Base-by-base conservation (phyloP, 2,797 vertebrate genomes). In the Acanthurus leucopareius region DNA sequence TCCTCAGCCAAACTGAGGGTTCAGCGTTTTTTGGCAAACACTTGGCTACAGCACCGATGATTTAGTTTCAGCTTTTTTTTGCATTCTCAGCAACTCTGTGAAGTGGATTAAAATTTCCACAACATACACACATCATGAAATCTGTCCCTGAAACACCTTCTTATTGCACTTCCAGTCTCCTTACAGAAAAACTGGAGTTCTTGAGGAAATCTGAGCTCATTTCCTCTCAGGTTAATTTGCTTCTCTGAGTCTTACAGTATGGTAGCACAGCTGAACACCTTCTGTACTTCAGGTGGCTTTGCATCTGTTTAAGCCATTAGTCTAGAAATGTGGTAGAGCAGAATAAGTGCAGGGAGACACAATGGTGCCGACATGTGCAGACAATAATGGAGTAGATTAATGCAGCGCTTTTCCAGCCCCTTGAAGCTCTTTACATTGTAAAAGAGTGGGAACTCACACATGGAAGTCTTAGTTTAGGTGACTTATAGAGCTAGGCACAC, bases 271-370 rank as follows among this genome's bases (percentile, higher is more conserved):
- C 53, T 51, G 57, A 79, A 57, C 70, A 64, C 79, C 45, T 77
- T 73, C 47, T 65, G n/a, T 64, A 10, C 57, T 83, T 87, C 79
- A 88, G 85, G 82, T 86, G 89, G 69, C 86, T 67, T 57, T 62
- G 69, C 80, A 51, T 85, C 92, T 94, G 93, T 81, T 91, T 61
- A 82, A 93, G 66, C 76, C 87, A 91, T 94, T 93, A 94, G 91
- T 83, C 69, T 52, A 53, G 73, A 76, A 85, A 78, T 65, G 58
- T 69, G 60, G 69, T 62, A 19, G 57, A 60, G 75, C 71, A 81
- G 83, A 87, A 88, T 89, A 63, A 73, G 71, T 14, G 68, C 66
- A 63, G 44, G 54, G 72, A 72, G 51, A 82, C 83, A 81, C 77
- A 76, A 76, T 76, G 72, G 58, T 82, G 87, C 76, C 71, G 62